phyloP scores from a whole-genome alignment of 2,888 invertebrate genomes.

The Zele albiditarsus region DNA sequence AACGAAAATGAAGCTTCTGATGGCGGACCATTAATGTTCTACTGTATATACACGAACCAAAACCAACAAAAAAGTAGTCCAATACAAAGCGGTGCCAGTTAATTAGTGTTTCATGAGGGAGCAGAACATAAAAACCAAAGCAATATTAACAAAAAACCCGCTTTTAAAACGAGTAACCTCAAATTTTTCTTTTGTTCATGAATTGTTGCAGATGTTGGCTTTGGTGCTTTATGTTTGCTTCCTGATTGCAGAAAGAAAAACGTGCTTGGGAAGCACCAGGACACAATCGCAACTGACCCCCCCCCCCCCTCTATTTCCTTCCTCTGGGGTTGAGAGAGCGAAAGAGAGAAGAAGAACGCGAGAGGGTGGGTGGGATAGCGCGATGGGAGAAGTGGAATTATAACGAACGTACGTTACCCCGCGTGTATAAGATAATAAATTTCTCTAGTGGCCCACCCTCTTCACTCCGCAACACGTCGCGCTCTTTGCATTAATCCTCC shows the following conservation, averaged over 20 bases:
- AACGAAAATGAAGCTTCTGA: not conserved
- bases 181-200: constrained; percentile 9
- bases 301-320: not conserved
- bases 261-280: constrained; percentile 24
- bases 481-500: constrained; percentile 59
- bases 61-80: not conserved
- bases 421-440: constrained; percentile 45
- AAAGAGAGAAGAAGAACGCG: not conserved
- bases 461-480: constrained; percentile 30
- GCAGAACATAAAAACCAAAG: not conserved
- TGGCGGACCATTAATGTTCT: not conserved
- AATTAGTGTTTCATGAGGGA: not conserved
- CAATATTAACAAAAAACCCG: not conserved
- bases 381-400: constrained; percentile 37
- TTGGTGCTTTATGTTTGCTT: constrained; percentile 6
- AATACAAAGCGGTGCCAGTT: not conserved
- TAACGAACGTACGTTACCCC: constrained; percentile 37
- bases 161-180: not conserved
- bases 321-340: not conserved
- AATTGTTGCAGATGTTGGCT: constrained; percentile 13
- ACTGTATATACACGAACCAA: not conserved
- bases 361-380: not conserved
- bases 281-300: constrained; percentile 22
- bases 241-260: constrained; percentile 21
- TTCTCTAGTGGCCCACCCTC: constrained; percentile 22